Conservation (phyloP, 2,113 vertebrate genomes). For the Lipotes vexillifer region DNA sequence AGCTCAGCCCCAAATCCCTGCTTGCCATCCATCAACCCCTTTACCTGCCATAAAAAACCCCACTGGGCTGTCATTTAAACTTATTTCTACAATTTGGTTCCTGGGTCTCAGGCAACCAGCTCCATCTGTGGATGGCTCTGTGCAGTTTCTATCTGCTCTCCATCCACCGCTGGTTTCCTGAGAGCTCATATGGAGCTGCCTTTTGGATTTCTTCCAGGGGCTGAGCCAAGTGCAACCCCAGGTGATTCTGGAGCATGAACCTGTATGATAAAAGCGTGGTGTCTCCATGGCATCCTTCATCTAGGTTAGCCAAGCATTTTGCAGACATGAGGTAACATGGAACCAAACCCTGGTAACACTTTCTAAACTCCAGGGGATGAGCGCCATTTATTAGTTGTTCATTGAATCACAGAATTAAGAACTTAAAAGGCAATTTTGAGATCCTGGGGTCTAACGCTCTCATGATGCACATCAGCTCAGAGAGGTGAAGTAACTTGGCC, state of each 20-base stretch:
- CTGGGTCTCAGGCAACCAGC: background rate
- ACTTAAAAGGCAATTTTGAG: background rate
- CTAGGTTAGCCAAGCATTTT: background rate
- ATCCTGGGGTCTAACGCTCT: background rate
- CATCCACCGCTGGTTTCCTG: background rate
- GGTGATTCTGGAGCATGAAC: background rate
- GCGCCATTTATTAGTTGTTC: background rate
- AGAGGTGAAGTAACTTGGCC: background rate
- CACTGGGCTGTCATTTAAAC: background rate
- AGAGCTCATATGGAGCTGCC: background rate
- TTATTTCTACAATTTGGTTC: constrained; percentile 37
- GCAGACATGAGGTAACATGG: accelerated
- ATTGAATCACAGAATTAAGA: background rate
- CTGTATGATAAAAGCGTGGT: background rate
- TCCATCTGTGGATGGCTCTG: background rate
- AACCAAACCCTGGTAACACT: background rate
- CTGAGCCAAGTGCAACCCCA: background rate
- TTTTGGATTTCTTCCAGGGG: background rate
- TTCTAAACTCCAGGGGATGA: background rate
- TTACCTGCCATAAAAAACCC: background rate
- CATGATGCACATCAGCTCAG: background rate
- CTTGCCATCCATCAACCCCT: background rate
- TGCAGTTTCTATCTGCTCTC: background rate
- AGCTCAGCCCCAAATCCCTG: background rate
- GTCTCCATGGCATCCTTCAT: background rate